phyloP scores from a whole-genome alignment of 2,888 invertebrate species.

The Copidosoma aretas region DNA sequence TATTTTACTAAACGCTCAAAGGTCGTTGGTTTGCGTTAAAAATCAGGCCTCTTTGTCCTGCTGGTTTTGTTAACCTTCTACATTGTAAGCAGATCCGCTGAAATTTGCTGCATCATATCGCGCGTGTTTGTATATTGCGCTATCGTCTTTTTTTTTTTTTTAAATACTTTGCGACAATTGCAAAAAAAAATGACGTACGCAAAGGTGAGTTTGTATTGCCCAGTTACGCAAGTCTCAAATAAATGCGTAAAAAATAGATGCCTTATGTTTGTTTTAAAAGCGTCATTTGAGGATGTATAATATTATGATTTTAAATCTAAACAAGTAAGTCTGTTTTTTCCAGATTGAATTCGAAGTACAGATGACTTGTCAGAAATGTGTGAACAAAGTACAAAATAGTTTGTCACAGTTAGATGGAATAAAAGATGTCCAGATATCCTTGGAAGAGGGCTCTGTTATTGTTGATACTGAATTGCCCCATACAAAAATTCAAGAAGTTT shows the following conservation, averaged over 20 bases:
- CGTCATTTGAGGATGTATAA: background rate
- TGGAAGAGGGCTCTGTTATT: constrained; percentile 72
- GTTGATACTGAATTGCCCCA: constrained; percentile 72
- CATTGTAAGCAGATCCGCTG: background rate
- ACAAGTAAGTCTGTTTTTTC: background rate
- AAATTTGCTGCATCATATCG: constrained; percentile 25
- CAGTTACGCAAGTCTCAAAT: no score
- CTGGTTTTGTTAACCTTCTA: no score
- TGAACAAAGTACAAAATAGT: constrained; percentile 63
- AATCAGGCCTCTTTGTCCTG: no score
- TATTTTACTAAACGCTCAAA: no score
- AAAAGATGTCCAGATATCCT: constrained; percentile 64
- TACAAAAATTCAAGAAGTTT: constrained; percentile 63
- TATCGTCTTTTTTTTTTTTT: background rate
- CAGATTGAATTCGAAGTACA: constrained; percentile 74
- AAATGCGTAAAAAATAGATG: background rate
- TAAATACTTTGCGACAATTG: constrained; percentile 1
- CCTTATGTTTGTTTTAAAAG: background rate
- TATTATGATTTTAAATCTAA: background rate
- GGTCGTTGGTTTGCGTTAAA: no score
- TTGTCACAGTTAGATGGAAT: constrained; percentile 63
- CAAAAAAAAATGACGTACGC: constrained; percentile 27
- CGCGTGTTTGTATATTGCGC: background rate
- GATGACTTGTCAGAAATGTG: constrained; percentile 68
- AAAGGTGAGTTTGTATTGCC: constrained; percentile 20